A percentile compares a stretch with the other conserved stretches of the same genome.
Evolutionary conservation across 2,888 invertebrate genomes (phyloP).

Genomic region (Ommatoiulus sabulosus): DNA sequence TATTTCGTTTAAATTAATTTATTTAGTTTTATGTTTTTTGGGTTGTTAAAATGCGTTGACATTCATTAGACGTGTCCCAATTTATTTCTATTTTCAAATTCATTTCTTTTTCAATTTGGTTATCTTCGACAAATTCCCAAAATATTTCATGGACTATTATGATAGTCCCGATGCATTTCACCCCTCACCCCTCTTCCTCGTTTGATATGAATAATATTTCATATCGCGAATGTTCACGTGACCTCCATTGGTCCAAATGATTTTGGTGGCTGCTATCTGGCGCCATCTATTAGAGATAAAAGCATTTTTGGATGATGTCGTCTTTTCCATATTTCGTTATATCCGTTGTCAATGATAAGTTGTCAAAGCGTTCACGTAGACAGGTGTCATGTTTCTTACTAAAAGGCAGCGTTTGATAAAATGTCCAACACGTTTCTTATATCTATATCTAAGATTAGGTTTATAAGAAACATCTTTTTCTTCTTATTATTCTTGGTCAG

Average conservation of each 20-base stretch:
- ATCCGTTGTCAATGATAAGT: not conserved
- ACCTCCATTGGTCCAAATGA: not conserved
- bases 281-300: conserved; percentile 18
- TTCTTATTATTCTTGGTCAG: not conserved
- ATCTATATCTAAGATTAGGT: conserved; percentile 17
- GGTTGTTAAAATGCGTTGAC: too few relatives aligned
- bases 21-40: too few relatives aligned
- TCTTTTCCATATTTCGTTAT: conserved; percentile 9
- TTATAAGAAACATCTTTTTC: not conserved
- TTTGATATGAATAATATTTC: too few relatives aligned
- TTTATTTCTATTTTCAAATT: too few relatives aligned
- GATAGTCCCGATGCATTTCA: too few relatives aligned
- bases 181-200: too few relatives aligned
- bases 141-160: too few relatives aligned
- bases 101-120: too few relatives aligned
- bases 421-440: not conserved
- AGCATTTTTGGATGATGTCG: not conserved
- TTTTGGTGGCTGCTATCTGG: not conserved
- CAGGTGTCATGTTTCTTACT: conserved; percentile 10
- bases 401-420: conserved; percentile 8
- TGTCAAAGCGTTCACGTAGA: conserved; percentile 34
- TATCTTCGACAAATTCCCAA: too few relatives aligned
- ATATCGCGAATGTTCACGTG: too few relatives aligned
- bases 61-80: too few relatives aligned
- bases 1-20: too few relatives aligned